Evolutionary conservation across 2,888 invertebrate species (phyloP), one percentile per base, ranked within the genome.

Genomic region (Drosophila aldrichi): DNA sequence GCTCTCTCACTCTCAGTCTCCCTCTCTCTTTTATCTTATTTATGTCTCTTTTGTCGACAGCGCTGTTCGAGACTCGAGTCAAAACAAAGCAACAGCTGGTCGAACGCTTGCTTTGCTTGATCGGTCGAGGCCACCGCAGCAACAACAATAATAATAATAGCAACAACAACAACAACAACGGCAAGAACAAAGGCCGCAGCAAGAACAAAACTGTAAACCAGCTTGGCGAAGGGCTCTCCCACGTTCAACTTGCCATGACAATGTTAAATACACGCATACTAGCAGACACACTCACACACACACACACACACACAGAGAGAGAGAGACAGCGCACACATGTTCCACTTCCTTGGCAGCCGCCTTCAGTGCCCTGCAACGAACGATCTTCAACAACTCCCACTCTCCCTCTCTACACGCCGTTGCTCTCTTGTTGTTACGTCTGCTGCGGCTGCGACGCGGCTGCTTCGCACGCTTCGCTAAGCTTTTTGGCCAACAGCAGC

Each of bases 191-290:
- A 78, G 70, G 51, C 65, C 68, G 20, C 67, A 70, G 67, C 14
- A 63, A 56, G 66, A 71, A 68, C 38, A 58, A 82, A 77, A 74
- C 65, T 81, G 54, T 65, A 56, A 72, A 70, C 51, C 70, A 72
- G 70, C 68, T 82, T 74, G 68, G 60, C 73, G 62, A 82, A 82
- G 82, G 79, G 88, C 88, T 85, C 84, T 88, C 88, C 86, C 84
- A 82, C 84, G 80, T 88, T 88, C 82, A 78, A 76, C 77, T 70
- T 75, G 73, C 70, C 82, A 79, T 79, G 79, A 71, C 79, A 82
- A 79, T 79, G 66, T 57, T 63, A 62, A 63, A 70, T 40, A 56
- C 52, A 64, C 51, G 16, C 22, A 65, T 36, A 34, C 48, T 32
- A 9, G 3, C 48, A 44, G 29, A 46, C 46, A 36, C 67, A 36